These are phyloP conservation scores for Drosophila nikananu DNA, from an alignment of 1,140 invertebrate species.

Conservation along the genomic window DNA sequence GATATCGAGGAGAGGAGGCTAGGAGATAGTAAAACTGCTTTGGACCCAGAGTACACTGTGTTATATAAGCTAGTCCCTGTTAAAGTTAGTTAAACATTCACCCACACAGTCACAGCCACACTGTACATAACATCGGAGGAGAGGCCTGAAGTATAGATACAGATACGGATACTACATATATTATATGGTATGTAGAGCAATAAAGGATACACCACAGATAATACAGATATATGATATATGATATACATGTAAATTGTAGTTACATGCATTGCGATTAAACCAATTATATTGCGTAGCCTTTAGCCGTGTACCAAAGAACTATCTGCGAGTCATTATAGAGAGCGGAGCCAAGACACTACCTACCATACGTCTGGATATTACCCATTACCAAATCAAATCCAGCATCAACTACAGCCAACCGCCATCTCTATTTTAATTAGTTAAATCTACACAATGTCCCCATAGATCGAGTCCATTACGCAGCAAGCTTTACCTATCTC, in stretches of 20 bases:
- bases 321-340: conserved; percentile 37
- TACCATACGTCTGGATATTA: conserved; percentile 51
- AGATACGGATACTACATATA: conserved; percentile 52
- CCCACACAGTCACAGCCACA: conserved; percentile 25
- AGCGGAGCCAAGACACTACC: conserved; percentile 42
- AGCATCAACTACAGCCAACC: conserved; percentile 44
- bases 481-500: conserved; percentile 60
- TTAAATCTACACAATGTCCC: conserved; percentile 70
- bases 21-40: conserved; percentile 24
- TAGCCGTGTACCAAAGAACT: conserved; percentile 79
- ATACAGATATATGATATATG: conserved; percentile 36
- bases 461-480: conserved; percentile 41
- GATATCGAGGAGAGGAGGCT: conserved; percentile 16
- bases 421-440: conserved; percentile 74
- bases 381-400: conserved; percentile 35
- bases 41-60: conserved; percentile 23
- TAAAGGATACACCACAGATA: conserved; percentile 68
- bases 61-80: conserved; percentile 67
- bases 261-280: conserved; percentile 58
- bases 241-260: conserved; percentile 58
- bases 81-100: conserved; percentile 75
- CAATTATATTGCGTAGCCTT: conserved; percentile 73
- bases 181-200: conserved; percentile 77
- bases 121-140: conserved; percentile 66
- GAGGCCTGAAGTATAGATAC: conserved; percentile 7